Base-by-base conservation (phyloP, 1,140 invertebrate species). In the Plectrocnemia conspersa region DNA sequence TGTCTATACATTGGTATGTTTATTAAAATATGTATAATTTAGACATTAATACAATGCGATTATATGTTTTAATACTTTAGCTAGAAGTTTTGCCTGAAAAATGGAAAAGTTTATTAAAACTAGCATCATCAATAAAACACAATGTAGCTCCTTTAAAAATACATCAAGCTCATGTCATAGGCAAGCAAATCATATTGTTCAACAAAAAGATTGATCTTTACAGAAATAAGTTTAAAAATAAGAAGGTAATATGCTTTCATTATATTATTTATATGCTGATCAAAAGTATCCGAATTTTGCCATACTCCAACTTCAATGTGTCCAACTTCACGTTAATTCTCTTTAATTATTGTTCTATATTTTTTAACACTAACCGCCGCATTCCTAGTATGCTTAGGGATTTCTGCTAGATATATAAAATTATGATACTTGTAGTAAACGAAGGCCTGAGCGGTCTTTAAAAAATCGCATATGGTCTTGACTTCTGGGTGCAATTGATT, bases 91-190 rank as follows among this genome's bases (percentile, higher is more conserved):
- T 97, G 22, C 93, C 93, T 0, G 90, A 93, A 61, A 81, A 82
- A 61, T 98, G 94, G 94, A 79, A 72, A 23, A 86, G 85, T 54
- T 80, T 90, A n/a, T 92, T 96, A 68, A 93, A 93, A 70, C 64
- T 77, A 54, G 83, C 88, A 4, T 81, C 88, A 3, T 82, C 84
- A 44, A 83, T 89, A n/a, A 93, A 93, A 67, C 89, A 93, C 68
- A 77, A 84, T 21, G 89, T 95, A 25, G 85, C 83, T 9, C 91
- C 93, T 21, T 78, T 91, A 56, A 79, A 82, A 64, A 76, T 79
- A 3, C 75, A 79, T 29, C 80, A 83, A 60, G 77, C 81, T 1
- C 78, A 79, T 36, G 71, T 80, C 5, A 81, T 83, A 25, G 75
- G 78, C 45, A 81, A 82, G 53, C 72, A 80, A 7, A 77, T 82